Base-by-base conservation (phyloP, 2,113 vertebrate genomes). In the Anhinga rufa region DNA sequence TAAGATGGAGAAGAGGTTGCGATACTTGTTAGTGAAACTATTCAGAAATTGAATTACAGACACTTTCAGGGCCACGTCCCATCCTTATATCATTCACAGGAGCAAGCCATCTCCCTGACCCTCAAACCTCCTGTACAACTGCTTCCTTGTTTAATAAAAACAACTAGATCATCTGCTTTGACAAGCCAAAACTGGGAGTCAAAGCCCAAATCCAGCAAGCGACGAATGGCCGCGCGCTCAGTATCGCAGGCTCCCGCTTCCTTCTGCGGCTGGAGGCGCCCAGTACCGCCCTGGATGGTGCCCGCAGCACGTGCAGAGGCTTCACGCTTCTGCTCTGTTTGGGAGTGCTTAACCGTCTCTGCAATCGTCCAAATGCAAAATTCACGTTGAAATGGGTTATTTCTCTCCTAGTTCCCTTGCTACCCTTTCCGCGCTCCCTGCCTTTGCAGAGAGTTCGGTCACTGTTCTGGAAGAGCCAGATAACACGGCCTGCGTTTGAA, bases 81-180 rank as follows among this genome's bases (percentile, higher is more conserved):
- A 82, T 49, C 88, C 31, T 82, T 80, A 29, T 13, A 55, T 91
- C 91, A 93, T 96, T 95, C 91, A 95, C 58, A 58, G 92, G 89
- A 58, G 57, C 44, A 79, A 69, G 61, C 91, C 79, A 65, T 79
- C 70, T 95, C 81, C 75, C 76, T 92, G 95, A 80, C 86, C 82
- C 90, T 72, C 83, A 89, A 57, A 69, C n/a, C 69, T 87, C 32
- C 49, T 54, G 42, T 57, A 54, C 48, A 44, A 42, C 58, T 84
- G 24, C 25, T 72, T 92, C 70, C 61, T 82, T 60, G 61, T 86
- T 82, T 85, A 85, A 92, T 66, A 89, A 85, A 93, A 95, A 85
- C 77, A 85, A 57, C 88, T 95, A 76, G 54, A 93, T 92, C 91
- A 72, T 79, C 52, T 76, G 4, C 26, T 82, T 44, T 88, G 92